Conservation (phyloP, 2,888 invertebrate genomes). For the Acleris holmiana region DNA sequence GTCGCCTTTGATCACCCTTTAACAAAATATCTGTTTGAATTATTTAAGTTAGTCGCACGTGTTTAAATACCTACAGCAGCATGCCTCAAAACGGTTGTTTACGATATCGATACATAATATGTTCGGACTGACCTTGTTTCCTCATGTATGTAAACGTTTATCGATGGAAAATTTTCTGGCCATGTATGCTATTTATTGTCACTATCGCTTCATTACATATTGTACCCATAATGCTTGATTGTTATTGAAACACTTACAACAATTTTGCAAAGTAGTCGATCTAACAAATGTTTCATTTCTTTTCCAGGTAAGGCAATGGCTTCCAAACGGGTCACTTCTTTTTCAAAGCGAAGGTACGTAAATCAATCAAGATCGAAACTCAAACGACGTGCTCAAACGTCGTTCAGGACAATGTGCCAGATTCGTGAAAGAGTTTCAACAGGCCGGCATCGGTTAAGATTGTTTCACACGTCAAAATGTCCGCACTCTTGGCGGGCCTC, state of each 20-base stretch:
- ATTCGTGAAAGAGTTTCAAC: constrained; percentile 43
- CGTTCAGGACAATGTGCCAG: constrained; percentile 57
- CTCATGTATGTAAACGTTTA: constrained; percentile 32
- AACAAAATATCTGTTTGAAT: constrained; percentile 19
- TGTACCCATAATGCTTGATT: constrained; percentile 18
- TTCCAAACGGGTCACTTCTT: constrained; percentile 75
- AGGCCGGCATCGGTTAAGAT: constrained; percentile 46
- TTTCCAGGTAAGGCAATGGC: constrained; percentile 82
- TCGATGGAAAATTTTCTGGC: constrained; percentile 38
- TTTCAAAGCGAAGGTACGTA: constrained; percentile 70
- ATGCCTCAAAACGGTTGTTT: constrained; percentile 33
- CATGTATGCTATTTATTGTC: constrained; percentile 20
- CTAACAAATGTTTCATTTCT: constrained; percentile 54
- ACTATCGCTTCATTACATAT: constrained; percentile 21
- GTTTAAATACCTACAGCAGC: constrained; percentile 20
- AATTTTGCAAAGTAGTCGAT: constrained; percentile 13
- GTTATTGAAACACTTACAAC: constrained; percentile 10
- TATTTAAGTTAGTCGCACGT: constrained; percentile 28
- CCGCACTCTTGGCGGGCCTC: constrained; percentile 50
- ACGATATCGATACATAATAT: constrained; percentile 36
- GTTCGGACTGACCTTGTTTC: constrained; percentile 38
- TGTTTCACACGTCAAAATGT: constrained; percentile 50
- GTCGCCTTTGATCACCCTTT: constrained; percentile 18
- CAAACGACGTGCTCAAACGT: constrained; percentile 45
- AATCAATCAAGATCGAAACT: constrained; percentile 57